Percentiles rank a stretch among this genome's conserved stretches.
Conservation (phyloP, 2,888 invertebrate species). For the Mesorhabditis spiculigera region DNA sequence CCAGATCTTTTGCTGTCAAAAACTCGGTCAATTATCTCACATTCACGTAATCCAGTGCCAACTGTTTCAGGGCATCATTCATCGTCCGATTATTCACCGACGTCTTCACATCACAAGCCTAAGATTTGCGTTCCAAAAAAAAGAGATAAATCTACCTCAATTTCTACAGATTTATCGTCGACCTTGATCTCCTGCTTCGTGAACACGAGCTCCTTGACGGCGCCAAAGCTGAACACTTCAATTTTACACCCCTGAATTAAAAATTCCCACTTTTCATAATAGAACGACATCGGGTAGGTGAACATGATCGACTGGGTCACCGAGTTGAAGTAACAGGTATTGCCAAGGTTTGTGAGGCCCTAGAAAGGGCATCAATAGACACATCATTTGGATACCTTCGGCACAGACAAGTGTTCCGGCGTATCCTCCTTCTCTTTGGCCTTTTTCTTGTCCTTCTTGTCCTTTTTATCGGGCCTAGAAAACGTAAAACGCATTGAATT, state of each 20-base stretch:
- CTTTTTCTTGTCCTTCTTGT: not conserved
- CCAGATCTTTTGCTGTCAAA: too few relatives aligned
- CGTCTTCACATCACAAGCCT: conserved; percentile 14
- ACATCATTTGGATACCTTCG: not conserved
- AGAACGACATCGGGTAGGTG: conserved; percentile 33
- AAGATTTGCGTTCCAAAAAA: not conserved
- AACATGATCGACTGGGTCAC: conserved; percentile 47
- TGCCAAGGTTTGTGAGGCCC: conserved; percentile 49
- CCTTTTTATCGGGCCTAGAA: not conserved
- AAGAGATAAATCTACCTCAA: conserved; percentile 13
- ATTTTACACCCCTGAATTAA: not conserved
- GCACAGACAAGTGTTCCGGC: not conserved
- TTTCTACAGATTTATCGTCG: conserved; percentile 27
- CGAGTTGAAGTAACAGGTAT: conserved; percentile 54
- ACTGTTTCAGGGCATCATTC: conserved; percentile 23
- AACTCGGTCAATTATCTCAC: too few relatives aligned
- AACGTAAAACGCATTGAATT: not conserved
- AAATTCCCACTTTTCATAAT: conserved; percentile 17
- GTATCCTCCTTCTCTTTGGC: not conserved
- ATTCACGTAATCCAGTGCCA: conserved; percentile 13
- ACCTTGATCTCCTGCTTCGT: conserved; percentile 11
- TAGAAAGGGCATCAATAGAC: conserved; percentile 11
- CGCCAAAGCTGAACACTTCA: conserved; percentile 10
- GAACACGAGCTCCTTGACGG: conserved; percentile 9
- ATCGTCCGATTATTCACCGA: conserved; percentile 20